Evolutionary conservation across 2,888 invertebrate genomes (phyloP).

Genomic region (Orthosia gothica): DNA sequence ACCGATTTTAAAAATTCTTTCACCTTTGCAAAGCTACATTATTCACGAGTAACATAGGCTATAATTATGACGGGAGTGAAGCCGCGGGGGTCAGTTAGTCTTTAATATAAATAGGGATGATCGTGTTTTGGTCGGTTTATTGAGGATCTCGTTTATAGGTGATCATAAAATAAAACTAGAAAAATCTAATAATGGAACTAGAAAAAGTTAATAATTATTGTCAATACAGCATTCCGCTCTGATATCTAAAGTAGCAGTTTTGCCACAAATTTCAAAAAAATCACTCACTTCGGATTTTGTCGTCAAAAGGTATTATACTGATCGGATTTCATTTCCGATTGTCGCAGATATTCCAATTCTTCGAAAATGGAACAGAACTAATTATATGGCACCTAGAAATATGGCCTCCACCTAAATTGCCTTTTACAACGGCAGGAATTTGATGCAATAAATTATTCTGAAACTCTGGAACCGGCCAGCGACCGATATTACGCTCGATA

Average conservation of each 20-base stretch:
- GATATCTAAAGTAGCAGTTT: too few species aligned
- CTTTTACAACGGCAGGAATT: slow-evolving; percentile 34
- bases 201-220: too few species aligned
- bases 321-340: neutral
- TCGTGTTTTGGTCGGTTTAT: too few species aligned
- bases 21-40: too few species aligned
- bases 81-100: too few species aligned
- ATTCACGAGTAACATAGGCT: too few species aligned
- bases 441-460: slow-evolving; percentile 33
- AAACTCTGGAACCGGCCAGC: slow-evolving; percentile 14
- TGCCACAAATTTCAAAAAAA: neutral
- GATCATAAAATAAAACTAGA: neutral
- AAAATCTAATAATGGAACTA: neutral
- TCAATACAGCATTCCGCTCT: too few species aligned
- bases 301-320: neutral
- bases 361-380: slow-evolving; percentile 15
- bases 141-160: too few species aligned
- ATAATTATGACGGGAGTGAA: too few species aligned
- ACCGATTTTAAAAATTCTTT: too few species aligned
- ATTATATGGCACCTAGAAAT: slow-evolving; percentile 11
- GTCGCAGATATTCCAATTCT: neutral
- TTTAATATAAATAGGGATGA: too few species aligned
- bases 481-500: slow-evolving; percentile 19
- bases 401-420: slow-evolving; percentile 11
- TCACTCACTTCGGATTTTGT: neutral